Conservation (phyloP, 2,113 vertebrate species). For the Larimichthys crocea region DNA sequence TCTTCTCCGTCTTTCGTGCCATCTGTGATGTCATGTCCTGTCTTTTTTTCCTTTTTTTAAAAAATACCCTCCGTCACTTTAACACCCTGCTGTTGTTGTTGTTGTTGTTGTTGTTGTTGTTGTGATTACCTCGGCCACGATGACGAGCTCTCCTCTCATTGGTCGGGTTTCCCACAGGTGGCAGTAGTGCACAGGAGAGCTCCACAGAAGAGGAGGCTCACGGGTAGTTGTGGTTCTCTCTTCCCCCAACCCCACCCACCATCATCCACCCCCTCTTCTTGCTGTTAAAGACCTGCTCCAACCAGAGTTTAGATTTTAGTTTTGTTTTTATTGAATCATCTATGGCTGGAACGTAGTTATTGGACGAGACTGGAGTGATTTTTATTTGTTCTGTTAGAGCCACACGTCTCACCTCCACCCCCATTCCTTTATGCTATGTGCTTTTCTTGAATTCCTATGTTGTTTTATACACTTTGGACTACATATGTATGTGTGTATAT, state of each 20-base stretch:
- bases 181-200: constrained; percentile 70
- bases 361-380: constrained; percentile 55
- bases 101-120: too few species aligned
- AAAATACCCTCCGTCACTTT: background rate
- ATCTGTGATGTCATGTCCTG: background rate
- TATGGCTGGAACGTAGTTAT: constrained; percentile 70
- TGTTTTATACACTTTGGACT: constrained; percentile 54
- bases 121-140: background rate
- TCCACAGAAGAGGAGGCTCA: constrained; percentile 76
- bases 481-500: constrained; percentile 20
- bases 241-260: constrained; percentile 1
- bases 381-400: constrained; percentile 27
- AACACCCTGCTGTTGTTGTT: background rate
- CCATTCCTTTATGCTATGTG: constrained; percentile 47
- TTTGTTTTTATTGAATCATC: constrained; percentile 39
- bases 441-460: constrained; percentile 37
- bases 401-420: constrained; percentile 16
- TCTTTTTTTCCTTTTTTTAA: background rate
- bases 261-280: too few species aligned
- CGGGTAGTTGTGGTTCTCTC: constrained; percentile 53
- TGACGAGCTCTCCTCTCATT: constrained; percentile 68
- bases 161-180: constrained; percentile 71
- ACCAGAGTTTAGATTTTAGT: constrained; percentile 16
- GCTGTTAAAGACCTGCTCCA: constrained; percentile 1
- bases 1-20: constrained; percentile 18